phyloP scores from a whole-genome alignment of 2,113 vertebrate genomes.

The Grallaria varia region DNA sequence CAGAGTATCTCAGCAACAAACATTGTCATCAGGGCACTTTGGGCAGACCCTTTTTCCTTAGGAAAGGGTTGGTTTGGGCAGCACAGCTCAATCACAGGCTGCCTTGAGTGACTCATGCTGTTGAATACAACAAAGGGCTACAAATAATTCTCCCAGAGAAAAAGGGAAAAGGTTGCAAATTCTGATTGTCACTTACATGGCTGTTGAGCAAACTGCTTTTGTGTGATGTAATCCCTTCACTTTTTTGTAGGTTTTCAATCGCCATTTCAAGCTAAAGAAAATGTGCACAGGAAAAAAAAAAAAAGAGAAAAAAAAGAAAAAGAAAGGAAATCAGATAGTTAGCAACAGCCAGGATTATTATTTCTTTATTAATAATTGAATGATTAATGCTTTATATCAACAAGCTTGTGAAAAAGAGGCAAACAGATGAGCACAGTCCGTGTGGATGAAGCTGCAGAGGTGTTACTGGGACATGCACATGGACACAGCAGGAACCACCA shows the following conservation, averaged over 20 bases:
- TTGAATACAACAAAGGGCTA: neutral
- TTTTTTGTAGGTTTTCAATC: constrained; percentile 99
- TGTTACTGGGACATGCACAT: neutral
- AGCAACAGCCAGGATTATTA: constrained; percentile 81
- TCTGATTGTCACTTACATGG: constrained; percentile 90
- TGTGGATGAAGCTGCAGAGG: constrained; percentile 29
- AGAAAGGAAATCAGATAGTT: constrained; percentile 89
- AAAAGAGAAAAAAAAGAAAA: constrained; percentile 57
- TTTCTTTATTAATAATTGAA: constrained; percentile 63
- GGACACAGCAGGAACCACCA: neutral
- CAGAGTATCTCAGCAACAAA: constrained; percentile 2
- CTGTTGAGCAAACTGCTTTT: constrained; percentile 99
- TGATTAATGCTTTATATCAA: constrained; percentile 30
- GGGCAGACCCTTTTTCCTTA: neutral
- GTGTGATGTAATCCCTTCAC: constrained; percentile 97
- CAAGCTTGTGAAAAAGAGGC: constrained; percentile 11
- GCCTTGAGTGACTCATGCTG: neutral
- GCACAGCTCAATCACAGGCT: neutral
- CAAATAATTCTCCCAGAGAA: neutral
- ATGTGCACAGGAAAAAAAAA: constrained; percentile 75
- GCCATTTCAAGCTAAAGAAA: constrained; percentile 98
- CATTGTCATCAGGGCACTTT: neutral
- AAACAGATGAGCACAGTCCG: constrained; percentile 8
- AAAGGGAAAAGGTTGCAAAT: constrained; percentile 41
- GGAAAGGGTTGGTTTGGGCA: neutral